These are phyloP conservation scores for Octodonta nipae DNA, from an alignment of 2,888 invertebrate species.

Conservation along the genomic window DNA sequence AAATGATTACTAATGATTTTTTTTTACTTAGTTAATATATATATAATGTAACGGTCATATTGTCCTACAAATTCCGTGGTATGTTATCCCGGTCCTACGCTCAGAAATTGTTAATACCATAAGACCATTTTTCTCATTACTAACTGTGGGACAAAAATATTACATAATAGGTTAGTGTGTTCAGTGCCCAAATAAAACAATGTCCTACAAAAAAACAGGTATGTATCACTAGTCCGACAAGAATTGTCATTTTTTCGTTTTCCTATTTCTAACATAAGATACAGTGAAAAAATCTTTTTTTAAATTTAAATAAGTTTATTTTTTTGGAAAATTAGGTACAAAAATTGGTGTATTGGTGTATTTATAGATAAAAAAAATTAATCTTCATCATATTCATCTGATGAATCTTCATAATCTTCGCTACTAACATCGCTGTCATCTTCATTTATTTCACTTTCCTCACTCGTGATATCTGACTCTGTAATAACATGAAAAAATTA, in stretches of 20 bases:
- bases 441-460: slow-evolving; percentile 4
- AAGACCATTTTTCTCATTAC: slow-evolving; percentile 6
- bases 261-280: slow-evolving; percentile 3
- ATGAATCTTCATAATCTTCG: slow-evolving; percentile 6
- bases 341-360: too few relatives aligned
- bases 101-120: slow-evolving; percentile 8
- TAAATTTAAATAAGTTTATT: slow-evolving; percentile 4
- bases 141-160: slow-evolving; percentile 7
- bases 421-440: slow-evolving; percentile 7
- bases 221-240: slow-evolving; percentile 6
- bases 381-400: slow-evolving; percentile 7
- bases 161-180: slow-evolving; percentile 4
- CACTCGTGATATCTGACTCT: slow-evolving; percentile 3
- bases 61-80: slow-evolving; percentile 8
- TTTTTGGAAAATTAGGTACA: not conserved
- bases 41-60: slow-evolving; percentile 7
- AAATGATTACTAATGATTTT: slow-evolving; percentile 6
- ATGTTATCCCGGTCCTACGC: slow-evolving; percentile 8
- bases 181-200: slow-evolving; percentile 6
- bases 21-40: slow-evolving; percentile 5
- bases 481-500: slow-evolving; percentile 2
- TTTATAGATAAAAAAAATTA: slow-evolving; percentile 3
- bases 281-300: slow-evolving; percentile 3
- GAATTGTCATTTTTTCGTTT: not conserved
- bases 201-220: slow-evolving; percentile 8